Conservation (phyloP, 2,113 vertebrate species). For the Paradoxurus hermaphroditus region DNA sequence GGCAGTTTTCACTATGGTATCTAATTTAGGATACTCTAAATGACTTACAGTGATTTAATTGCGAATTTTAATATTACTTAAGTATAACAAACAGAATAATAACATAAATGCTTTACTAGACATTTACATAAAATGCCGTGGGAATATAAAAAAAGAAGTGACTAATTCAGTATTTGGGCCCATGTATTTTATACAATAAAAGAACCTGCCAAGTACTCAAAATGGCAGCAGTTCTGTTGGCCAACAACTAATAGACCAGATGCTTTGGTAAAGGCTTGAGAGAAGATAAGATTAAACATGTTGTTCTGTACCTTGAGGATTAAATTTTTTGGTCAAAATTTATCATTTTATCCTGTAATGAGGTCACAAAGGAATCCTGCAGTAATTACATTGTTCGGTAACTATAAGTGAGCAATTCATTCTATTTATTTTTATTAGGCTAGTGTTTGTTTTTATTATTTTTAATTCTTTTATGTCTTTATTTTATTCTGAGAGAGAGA, state of each 20-base stretch:
- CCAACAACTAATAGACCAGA: background rate
- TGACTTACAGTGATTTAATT: conserved; percentile 50
- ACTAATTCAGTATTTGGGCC: background rate
- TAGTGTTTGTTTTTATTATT: background rate
- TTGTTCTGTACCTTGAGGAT: background rate
- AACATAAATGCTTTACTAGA: conserved; percentile 36
- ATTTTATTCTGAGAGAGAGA: no score
- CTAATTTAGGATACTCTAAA: conserved; percentile 44
- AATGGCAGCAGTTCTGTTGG: background rate
- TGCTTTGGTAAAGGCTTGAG: background rate
- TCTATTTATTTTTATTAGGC: background rate
- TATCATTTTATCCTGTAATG: background rate
- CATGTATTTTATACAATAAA: background rate
- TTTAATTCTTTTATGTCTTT: no score
- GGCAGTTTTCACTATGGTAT: background rate
- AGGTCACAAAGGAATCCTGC: background rate
- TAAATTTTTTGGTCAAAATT: background rate
- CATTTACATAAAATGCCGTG: conserved; percentile 23
- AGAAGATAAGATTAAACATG: background rate
- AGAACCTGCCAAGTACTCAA: background rate
- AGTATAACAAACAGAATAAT: conserved; percentile 25
- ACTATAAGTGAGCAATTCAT: background rate
- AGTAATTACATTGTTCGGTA: background rate
- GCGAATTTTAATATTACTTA: conserved; percentile 29
- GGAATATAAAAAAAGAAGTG: conserved; percentile 30